Conservation (phyloP, 2,888 invertebrate species). For the Lasioglossum lativentre region DNA sequence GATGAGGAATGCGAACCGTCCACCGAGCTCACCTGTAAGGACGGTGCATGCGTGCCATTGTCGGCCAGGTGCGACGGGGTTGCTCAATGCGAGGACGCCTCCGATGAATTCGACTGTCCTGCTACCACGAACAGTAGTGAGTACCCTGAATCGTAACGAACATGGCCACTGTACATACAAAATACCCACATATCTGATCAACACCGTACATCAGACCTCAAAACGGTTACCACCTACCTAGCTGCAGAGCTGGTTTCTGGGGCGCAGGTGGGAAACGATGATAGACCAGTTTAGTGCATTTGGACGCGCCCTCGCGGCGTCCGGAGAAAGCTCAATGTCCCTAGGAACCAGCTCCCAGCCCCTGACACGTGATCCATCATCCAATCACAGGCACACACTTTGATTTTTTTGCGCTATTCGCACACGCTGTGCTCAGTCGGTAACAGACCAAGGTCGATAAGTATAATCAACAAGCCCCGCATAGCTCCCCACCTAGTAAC, state of each 20-base stretch:
- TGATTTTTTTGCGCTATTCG: not conserved
- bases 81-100: constrained; percentile 86
- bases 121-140: constrained; percentile 30
- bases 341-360: not conserved
- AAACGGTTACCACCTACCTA: not conserved
- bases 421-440: not conserved
- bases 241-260: not conserved
- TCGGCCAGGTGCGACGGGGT: constrained; percentile 86
- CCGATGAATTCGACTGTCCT: constrained; percentile 86
- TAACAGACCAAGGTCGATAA: constrained; percentile 7
- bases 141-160: constrained; percentile 11
- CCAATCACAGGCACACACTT: not conserved
- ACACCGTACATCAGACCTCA: not conserved
- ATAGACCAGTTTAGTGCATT: not conserved
- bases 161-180: not conserved
- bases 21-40: constrained; percentile 85
- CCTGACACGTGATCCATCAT: not conserved
- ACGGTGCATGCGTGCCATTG: constrained; percentile 86
- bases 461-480: constrained; percentile 12
- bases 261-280: not conserved
- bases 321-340: not conserved
- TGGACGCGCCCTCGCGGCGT: not conserved
- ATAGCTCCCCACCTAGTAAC: not conserved
- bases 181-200: not conserved
- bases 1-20: constrained; percentile 73